phyloP scores from a whole-genome alignment of 2,797 vertebrate genomes.

The Acanthurus leucopareius region DNA sequence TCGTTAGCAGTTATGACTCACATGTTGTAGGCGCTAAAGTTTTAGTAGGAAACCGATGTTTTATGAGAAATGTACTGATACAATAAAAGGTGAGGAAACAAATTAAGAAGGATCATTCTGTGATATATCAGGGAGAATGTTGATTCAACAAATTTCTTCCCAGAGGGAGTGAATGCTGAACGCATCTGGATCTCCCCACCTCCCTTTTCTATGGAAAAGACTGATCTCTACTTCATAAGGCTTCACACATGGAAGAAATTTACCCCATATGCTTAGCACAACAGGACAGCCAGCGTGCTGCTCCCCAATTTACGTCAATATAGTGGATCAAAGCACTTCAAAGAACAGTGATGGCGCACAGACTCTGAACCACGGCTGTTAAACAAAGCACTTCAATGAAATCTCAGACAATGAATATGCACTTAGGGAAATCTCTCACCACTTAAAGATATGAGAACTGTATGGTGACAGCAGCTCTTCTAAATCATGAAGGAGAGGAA shows the following conservation, averaged over 20 bases:
- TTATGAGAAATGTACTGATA: conserved; percentile 46
- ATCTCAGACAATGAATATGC: conserved; percentile 32
- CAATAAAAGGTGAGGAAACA: conserved; percentile 38
- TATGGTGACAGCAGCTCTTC: conserved; percentile 10
- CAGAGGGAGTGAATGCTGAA: conserved; percentile 43
- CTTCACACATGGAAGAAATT: conserved; percentile 84
- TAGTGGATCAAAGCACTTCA: conserved; percentile 81
- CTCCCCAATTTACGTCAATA: conserved; percentile 82
- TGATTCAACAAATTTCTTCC: conserved; percentile 64
- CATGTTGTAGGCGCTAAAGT: conserved; percentile 20
- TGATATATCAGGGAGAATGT: conserved; percentile 26
- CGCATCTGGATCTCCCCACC: conserved; percentile 74
- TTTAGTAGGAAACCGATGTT: conserved; percentile 30
- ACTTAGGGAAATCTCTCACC: conserved; percentile 39
- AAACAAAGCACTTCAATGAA: conserved; percentile 62
- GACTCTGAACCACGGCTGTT: conserved; percentile 62
- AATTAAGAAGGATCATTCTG: conserved; percentile 29
- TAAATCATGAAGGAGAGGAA: conserved; percentile 40
- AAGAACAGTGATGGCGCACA: conserved; percentile 68
- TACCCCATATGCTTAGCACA: conserved; percentile 80
- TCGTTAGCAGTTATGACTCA: conserved; percentile 50
- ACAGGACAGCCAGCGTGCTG: conserved; percentile 78
- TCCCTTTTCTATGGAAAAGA: conserved; percentile 72
- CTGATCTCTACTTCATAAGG: conserved; percentile 78
- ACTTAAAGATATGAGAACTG: conserved; percentile 43